Evolutionary conservation across 1,140 invertebrate species (phyloP), one percentile per base, ranked within the genome.

Genomic region (Heliothis virescens): DNA sequence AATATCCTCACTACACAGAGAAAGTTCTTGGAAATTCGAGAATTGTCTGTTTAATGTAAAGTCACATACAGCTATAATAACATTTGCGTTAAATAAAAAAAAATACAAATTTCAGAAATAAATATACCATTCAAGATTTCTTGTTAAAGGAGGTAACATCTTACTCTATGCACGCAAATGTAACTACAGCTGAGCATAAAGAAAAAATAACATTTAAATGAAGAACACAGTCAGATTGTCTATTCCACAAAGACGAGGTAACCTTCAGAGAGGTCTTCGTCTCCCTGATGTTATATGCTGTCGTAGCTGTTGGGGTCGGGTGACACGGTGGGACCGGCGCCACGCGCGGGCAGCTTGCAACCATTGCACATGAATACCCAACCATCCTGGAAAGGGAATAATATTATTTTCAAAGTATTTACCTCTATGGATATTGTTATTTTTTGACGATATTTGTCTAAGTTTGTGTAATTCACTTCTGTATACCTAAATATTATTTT

Each of bases 221-320:
- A 21, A 48, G 69, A 72, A 55, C 67, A 53, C 69, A 55, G 67
- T 47, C 29, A 59, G 55, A 59, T 75, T 77, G 75, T 73, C 84
- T 88, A 94, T 73, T 92, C 90, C 75, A 93, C 85, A 18, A 93
- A 85, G n/a, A 94, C 88, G 12, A 93, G 87, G 52, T 93, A 92
- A 79, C 90, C 92, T 78, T 92, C 90, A 11, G 85, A 79, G 73
- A 90, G 82, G 69, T 84, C 77, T 72, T 89, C 88, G 18, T 89
- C 87, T 48, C 72, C 85, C 85, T 86, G 88, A 87, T 92, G 91
- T 95, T 95, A 95, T 93, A 95, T 95, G 89, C 94, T 95, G 85
- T 95, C 94, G 80, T 95, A 95, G 83, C 91, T 95, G 85, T 95
- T 95, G 16, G 94, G 92, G 86, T 95, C 94, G 7, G 94, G 91